phyloP scores from a whole-genome alignment of 2,888 invertebrate species.

The Platypus cylindrus region DNA sequence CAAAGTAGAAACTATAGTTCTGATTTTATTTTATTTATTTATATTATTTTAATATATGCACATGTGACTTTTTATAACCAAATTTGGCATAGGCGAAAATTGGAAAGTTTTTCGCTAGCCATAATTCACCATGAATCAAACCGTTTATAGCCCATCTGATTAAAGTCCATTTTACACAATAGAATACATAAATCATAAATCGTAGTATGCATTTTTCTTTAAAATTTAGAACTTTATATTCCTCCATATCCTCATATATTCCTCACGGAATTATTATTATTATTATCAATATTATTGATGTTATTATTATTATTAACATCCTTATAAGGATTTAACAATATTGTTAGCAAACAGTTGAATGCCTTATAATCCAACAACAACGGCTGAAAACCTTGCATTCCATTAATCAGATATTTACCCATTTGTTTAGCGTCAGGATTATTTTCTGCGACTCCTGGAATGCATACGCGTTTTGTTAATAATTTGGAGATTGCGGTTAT shows the following conservation, averaged over 20 bases:
- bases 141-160: conserved; percentile 29
- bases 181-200: conserved; percentile 1
- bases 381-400: conserved; percentile 39
- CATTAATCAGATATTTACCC: conserved; percentile 49
- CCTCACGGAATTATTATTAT: too few relatives aligned
- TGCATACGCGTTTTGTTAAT: conserved; percentile 45
- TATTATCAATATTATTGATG: too few relatives aligned
- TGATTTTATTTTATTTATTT: conserved; percentile 1
- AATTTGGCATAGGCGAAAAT: conserved; percentile 54
- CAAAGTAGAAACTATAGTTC: not conserved
- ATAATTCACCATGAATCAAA: conserved; percentile 39
- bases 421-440: conserved; percentile 51
- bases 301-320: conserved; percentile 2
- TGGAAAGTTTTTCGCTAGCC: conserved; percentile 54
- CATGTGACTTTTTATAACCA: conserved; percentile 47
- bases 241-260: too few relatives aligned
- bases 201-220: conserved; percentile 8
- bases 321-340: conserved; percentile 4
- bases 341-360: conserved; percentile 3
- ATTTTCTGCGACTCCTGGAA: conserved; percentile 46
- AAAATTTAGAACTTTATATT: conserved; percentile 5
- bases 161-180: conserved; percentile 9
- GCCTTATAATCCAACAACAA: conserved; percentile 10
- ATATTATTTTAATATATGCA: conserved; percentile 22
- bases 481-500: conserved; percentile 47